Evolutionary conservation across 2,797 vertebrate genomes (phyloP).

Genomic region (Eleutherodactylus coqui): DNA sequence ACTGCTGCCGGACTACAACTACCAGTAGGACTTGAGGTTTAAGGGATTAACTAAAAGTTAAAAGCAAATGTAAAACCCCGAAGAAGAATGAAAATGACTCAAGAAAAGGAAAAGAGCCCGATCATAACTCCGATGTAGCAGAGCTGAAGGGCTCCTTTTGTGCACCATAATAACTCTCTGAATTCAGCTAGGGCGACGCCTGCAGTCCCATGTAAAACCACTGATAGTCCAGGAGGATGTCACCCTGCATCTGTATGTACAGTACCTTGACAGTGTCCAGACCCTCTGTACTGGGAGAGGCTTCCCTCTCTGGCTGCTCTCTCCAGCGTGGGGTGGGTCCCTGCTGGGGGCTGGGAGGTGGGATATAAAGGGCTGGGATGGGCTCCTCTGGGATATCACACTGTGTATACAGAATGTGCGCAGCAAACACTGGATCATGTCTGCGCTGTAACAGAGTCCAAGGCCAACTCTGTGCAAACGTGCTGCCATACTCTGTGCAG

Average conservation of each 20-base stretch:
- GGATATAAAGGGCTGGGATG: too few species aligned
- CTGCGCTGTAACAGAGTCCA: too few species aligned
- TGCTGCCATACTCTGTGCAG: too few species aligned
- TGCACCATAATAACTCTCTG: background rate
- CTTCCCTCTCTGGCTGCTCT: background rate
- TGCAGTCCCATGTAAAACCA: conserved; percentile 4
- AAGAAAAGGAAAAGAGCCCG: background rate
- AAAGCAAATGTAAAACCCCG: too few species aligned
- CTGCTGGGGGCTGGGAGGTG: background rate
- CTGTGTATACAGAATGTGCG: too few species aligned
- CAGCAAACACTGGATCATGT: too few species aligned
- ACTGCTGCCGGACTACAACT: too few species aligned
- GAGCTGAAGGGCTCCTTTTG: background rate
- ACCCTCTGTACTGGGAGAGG: background rate
- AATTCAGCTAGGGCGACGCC: background rate
- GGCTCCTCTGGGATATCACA: too few species aligned
- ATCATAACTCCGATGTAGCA: background rate
- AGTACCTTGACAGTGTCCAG: background rate
- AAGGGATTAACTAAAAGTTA: too few species aligned
- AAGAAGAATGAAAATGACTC: background rate
- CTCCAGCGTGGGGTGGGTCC: background rate
- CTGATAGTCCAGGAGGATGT: background rate
- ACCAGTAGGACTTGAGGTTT: too few species aligned
- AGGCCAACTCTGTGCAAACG: too few species aligned
- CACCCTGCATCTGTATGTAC: background rate